Conservation (phyloP, 2,113 vertebrate genomes). For the Okapia johnstoni region DNA sequence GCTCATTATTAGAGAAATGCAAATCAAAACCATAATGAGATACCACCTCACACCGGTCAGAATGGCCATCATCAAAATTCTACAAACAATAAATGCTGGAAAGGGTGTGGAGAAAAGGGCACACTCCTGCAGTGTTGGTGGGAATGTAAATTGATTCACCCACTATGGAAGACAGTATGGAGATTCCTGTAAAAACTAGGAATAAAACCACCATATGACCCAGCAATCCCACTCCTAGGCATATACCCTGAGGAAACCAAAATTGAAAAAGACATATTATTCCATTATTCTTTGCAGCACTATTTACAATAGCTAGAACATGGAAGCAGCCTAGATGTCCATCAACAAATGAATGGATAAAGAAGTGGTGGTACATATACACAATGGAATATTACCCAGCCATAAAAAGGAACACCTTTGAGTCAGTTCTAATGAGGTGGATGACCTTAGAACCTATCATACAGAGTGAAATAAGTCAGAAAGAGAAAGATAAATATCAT, state of each 20-base stretch:
- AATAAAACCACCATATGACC: background rate
- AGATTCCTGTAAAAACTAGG: background rate
- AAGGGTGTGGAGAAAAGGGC: background rate
- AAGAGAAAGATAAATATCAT: background rate
- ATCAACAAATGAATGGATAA: background rate
- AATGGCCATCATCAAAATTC: background rate
- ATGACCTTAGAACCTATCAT: background rate
- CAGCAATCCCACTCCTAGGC: background rate
- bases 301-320: background rate
- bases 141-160: background rate
- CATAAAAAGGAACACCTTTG: background rate
- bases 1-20: background rate
- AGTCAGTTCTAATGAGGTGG: background rate
- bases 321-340: background rate
- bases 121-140: background rate
- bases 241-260: background rate
- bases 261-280: background rate
- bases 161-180: background rate
- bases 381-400: background rate
- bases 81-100: background rate
- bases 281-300: background rate
- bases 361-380: background rate
- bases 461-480: background rate
- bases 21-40: background rate
- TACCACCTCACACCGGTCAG: background rate